A percentile compares a stretch with the other conserved stretches of the same genome.
phyloP scores from a whole-genome alignment of 2,797 vertebrate species.

The Pseudochromis fuscus region DNA sequence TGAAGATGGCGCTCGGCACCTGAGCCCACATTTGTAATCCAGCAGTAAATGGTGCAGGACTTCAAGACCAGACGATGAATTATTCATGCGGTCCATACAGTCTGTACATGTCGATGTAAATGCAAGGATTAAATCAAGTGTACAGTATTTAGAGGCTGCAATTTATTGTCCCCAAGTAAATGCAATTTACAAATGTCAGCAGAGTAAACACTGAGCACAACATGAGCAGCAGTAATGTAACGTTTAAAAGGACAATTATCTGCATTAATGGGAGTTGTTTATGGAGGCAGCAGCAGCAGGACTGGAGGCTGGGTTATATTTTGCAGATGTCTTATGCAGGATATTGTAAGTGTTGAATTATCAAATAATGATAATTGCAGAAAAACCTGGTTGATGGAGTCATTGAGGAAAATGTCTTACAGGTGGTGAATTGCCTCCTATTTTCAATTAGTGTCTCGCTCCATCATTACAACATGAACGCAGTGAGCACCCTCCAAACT shows the following conservation, averaged over 20 bases:
- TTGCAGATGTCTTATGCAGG: neutral
- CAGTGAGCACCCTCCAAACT: neutral
- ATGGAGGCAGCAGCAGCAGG: too few species aligned
- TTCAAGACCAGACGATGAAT: slow-evolving; percentile 56
- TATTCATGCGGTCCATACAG: slow-evolving; percentile 53
- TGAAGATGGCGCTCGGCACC: slow-evolving; percentile 44
- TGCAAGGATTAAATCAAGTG: slow-evolving; percentile 20
- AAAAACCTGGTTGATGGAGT: slow-evolving; percentile 9
- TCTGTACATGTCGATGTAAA: slow-evolving; percentile 30
- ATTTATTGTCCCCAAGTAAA: slow-evolving; percentile 13
- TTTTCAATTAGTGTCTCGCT: slow-evolving; percentile 15
- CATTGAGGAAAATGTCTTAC: neutral
- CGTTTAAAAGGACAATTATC: neutral
- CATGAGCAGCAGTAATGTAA: neutral
- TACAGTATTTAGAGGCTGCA: neutral
- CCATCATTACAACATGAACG: neutral
- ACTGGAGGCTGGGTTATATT: too few species aligned
- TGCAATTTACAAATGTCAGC: slow-evolving; percentile 8
- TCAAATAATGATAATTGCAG: neutral
- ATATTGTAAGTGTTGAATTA: neutral
- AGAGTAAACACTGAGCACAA: neutral
- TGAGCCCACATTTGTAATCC: slow-evolving; percentile 56
- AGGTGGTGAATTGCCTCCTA: slow-evolving; percentile 8
- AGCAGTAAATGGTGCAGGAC: slow-evolving; percentile 49
- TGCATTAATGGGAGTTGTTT: too few species aligned